These are phyloP conservation scores for Schizopygopsis pylzovi DNA, from an alignment of 2,797 vertebrate species.

Conservation along the genomic window DNA sequence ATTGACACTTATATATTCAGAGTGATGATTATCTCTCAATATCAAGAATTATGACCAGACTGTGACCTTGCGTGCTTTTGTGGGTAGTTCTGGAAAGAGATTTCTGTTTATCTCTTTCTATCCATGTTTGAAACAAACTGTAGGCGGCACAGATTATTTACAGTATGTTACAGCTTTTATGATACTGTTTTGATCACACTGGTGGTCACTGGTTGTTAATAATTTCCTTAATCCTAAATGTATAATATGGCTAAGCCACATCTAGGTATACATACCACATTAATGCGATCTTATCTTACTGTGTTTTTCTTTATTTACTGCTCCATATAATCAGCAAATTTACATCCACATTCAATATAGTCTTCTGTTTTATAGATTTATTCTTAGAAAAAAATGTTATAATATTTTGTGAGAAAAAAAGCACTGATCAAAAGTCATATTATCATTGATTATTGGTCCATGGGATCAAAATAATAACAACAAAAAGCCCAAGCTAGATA, in stretches of 20 bases:
- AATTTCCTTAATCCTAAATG: neutral
- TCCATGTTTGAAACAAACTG: neutral
- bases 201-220: neutral
- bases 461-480: neutral
- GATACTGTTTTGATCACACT: neutral
- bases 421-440: neutral
- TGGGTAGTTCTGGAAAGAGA: neutral
- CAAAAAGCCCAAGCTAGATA: neutral
- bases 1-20: neutral
- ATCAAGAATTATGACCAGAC: neutral
- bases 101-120: neutral
- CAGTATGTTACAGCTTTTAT: neutral
- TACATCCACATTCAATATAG: neutral
- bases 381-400: neutral
- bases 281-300: too few species aligned
- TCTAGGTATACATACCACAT: neutral
- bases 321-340: neutral
- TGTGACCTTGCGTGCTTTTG: neutral
- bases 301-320: neutral
- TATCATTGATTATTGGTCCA: slow-evolving; percentile 4
- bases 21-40: neutral
- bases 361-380: neutral
- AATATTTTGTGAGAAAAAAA: neutral
- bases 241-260: neutral
- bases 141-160: neutral